These are phyloP conservation scores for Heliconius himera DNA, from an alignment of 1,140 invertebrate genomes.

Conservation along the genomic window DNA sequence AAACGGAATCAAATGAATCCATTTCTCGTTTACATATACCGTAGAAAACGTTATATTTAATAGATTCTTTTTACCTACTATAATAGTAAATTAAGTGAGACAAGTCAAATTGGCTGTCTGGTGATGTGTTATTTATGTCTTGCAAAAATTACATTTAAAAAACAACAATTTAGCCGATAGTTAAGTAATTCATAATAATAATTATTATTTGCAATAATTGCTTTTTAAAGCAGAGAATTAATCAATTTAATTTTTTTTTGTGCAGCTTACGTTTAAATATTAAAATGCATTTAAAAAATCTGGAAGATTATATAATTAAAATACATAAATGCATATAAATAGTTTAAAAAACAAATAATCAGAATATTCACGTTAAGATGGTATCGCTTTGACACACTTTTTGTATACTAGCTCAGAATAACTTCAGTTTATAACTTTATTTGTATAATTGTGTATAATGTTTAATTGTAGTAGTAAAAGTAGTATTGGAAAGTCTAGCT, in stretches of 20 bases:
- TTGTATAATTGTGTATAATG: background rate
- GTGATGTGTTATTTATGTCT: no score
- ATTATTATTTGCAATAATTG: no score
- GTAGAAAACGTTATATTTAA: no score
- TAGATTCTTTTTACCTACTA: no score
- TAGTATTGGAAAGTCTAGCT: background rate
- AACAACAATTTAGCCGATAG: no score
- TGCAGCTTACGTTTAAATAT: slow-evolving; percentile 15
- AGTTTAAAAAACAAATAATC: background rate
- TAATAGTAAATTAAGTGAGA: no score
- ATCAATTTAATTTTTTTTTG: slow-evolving; percentile 1
- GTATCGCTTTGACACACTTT: background rate
- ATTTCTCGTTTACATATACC: no score
- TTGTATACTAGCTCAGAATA: background rate
- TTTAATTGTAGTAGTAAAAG: background rate
- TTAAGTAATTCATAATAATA: no score
- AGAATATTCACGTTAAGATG: background rate
- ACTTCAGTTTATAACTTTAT: background rate
- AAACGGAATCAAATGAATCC: no score
- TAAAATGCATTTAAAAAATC: slow-evolving; percentile 16
- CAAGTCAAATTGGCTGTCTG: no score
- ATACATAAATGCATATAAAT: slow-evolving; percentile 23
- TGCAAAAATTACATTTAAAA: no score
- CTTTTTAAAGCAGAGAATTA: no score
- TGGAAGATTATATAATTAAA: slow-evolving; percentile 8